phyloP scores from a whole-genome alignment of 2,797 vertebrate genomes.

The Sternarchorhynchus goeldii region DNA sequence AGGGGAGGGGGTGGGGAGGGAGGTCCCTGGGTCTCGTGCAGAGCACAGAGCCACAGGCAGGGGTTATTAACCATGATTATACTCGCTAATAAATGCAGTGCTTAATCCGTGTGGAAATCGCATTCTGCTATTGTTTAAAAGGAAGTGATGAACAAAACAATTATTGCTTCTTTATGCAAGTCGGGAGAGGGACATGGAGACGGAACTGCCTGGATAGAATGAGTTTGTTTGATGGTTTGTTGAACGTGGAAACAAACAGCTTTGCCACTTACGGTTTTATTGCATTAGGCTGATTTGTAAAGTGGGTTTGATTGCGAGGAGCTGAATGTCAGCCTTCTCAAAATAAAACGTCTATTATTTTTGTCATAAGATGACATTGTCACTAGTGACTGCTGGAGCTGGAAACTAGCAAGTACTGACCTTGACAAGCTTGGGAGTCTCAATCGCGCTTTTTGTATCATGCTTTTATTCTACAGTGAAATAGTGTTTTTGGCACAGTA shows the following conservation, averaged over 20 bases:
- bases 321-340: not conserved
- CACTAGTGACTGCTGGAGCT: slow-evolving; percentile 15
- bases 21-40: not conserved
- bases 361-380: not conserved
- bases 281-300: not conserved
- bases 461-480: slow-evolving; percentile 32
- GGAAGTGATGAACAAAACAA: slow-evolving; percentile 11
- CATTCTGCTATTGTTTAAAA: slow-evolving; percentile 22
- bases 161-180: slow-evolving; percentile 14
- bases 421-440: slow-evolving; percentile 28
- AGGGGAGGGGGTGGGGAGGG: not conserved
- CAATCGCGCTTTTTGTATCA: not conserved
- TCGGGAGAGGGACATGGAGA: not conserved
- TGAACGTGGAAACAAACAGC: slow-evolving; percentile 11
- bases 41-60: not conserved
- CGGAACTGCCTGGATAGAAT: not conserved
- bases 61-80: slow-evolving; percentile 29
- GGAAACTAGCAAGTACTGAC: slow-evolving; percentile 25
- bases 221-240: slow-evolving; percentile 1
- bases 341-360: slow-evolving; percentile 38
- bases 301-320: slow-evolving; percentile 27
- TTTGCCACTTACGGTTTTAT: not conserved
- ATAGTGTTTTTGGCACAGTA: slow-evolving; percentile 43
- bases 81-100: slow-evolving; percentile 12
- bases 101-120: slow-evolving; percentile 15